Evolutionary conservation across 2,797 vertebrate species (phyloP).

Genomic region (Tenualosa ilisha): DNA sequence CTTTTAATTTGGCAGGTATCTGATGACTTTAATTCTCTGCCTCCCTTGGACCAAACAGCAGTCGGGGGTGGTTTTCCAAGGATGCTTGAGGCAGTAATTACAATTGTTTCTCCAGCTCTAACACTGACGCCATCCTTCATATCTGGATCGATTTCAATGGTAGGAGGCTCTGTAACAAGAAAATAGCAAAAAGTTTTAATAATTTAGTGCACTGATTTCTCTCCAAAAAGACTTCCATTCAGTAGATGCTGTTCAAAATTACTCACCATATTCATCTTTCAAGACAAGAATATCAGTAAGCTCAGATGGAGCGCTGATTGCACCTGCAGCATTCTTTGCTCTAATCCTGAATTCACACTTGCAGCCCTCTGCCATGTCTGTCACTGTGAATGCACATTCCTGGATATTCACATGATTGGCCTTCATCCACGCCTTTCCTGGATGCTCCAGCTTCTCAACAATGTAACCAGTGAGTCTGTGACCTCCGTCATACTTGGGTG

Average conservation of each 20-base stretch:
- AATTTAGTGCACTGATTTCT: neutral
- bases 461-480: conserved; percentile 94
- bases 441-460: conserved; percentile 91
- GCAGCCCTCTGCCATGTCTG: conserved; percentile 88
- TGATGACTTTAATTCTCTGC: conserved; percentile 92
- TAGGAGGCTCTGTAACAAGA: conserved; percentile 87
- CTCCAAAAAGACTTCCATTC: neutral
- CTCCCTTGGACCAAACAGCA: conserved; percentile 91
- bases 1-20: conserved; percentile 86
- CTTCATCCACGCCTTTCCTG: conserved; percentile 91
- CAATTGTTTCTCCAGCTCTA: conserved; percentile 91
- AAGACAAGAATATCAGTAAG: conserved; percentile 87
- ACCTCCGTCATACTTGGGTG: conserved; percentile 96
- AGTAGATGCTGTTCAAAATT: conserved; percentile 30
- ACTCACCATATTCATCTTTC: conserved; percentile 95
- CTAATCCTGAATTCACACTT: conserved; percentile 95
- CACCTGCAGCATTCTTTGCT: conserved; percentile 94
- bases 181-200: conserved; percentile 33
- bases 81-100: conserved; percentile 91
- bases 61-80: conserved; percentile 94
- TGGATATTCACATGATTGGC: conserved; percentile 96
- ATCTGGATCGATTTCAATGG: conserved; percentile 89
- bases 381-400: conserved; percentile 91
- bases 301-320: conserved; percentile 93
- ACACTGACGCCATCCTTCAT: conserved; percentile 93